These are phyloP conservation scores for Rhizomys pruinosus DNA, from an alignment of 2,113 vertebrate species.

Conservation along the genomic window DNA sequence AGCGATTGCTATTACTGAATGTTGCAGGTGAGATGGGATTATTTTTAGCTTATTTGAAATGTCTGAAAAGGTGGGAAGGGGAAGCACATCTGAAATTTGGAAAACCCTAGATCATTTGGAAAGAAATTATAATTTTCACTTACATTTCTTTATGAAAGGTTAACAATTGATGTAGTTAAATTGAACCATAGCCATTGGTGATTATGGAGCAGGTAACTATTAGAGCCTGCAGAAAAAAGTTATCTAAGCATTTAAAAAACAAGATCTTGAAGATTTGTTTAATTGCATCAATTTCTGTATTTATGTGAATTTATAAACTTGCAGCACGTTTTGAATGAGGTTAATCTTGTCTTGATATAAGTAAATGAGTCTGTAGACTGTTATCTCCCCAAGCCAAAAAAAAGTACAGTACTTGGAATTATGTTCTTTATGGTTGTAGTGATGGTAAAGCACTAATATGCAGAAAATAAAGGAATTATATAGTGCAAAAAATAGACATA, in stretches of 20 bases:
- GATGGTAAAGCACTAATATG: too few relatives aligned
- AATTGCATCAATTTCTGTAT: conserved; percentile 85
- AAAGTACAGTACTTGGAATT: conserved; percentile 86
- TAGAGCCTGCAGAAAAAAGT: conserved; percentile 68
- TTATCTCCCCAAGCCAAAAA: conserved; percentile 86
- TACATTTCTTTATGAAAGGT: conserved; percentile 76
- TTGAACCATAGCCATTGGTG: conserved; percentile 63
- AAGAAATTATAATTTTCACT: conserved; percentile 77
- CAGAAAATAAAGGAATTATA: conserved; percentile 90
- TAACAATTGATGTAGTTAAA: conserved; percentile 78
- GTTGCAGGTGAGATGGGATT: too few relatives aligned
- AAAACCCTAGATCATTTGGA: conserved; percentile 71
- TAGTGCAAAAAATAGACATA: too few relatives aligned
- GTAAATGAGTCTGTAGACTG: conserved; percentile 89
- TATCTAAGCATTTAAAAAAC: conserved; percentile 72
- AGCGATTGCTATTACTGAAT: too few relatives aligned
- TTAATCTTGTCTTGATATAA: conserved; percentile 86
- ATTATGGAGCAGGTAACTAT: conserved; percentile 66
- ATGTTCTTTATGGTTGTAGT: too few relatives aligned
- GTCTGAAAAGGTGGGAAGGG: too few relatives aligned
- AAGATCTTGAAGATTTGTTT: conserved; percentile 73
- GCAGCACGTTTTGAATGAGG: conserved; percentile 84
- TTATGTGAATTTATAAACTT: conserved; percentile 85
- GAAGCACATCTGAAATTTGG: too few relatives aligned
- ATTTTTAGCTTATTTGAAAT: too few relatives aligned